Evolutionary conservation across 2,113 vertebrate genomes (phyloP).

Genomic region (Psittacus erithacus): DNA sequence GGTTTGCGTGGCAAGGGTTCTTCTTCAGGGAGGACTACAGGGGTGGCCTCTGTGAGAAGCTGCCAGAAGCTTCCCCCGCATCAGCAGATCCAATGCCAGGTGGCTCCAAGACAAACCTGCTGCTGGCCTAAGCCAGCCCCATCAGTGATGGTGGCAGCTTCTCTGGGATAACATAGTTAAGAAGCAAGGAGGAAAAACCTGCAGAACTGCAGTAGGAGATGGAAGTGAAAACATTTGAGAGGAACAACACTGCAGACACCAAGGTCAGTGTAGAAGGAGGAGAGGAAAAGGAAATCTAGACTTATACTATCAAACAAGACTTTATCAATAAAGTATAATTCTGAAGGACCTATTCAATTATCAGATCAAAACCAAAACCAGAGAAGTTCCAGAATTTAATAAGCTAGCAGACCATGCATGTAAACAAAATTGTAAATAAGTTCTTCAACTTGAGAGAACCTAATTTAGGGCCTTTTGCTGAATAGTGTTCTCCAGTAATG

Average conservation of each 20-base stretch:
- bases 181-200: background rate
- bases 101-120: background rate
- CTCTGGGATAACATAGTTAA: accelerated
- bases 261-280: background rate
- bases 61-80: background rate
- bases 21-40: background rate
- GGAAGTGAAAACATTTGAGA: background rate
- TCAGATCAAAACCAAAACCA: background rate
- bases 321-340: background rate
- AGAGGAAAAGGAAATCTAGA: background rate
- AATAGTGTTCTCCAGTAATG: background rate
- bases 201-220: background rate
- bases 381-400: background rate
- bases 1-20: background rate
- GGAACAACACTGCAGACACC: background rate
- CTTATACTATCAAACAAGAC: background rate
- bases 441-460: background rate
- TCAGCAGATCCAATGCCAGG: background rate
- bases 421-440: background rate
- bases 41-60: background rate
- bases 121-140: accelerated
- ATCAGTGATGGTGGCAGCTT: accelerated
- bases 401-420: too few species aligned
- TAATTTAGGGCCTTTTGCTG: background rate
- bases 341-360: background rate